Percentiles rank a stretch among this genome's conserved stretches.
phyloP scores from a whole-genome alignment of 2,888 invertebrate species.

The Dexiosoma caninum region DNA sequence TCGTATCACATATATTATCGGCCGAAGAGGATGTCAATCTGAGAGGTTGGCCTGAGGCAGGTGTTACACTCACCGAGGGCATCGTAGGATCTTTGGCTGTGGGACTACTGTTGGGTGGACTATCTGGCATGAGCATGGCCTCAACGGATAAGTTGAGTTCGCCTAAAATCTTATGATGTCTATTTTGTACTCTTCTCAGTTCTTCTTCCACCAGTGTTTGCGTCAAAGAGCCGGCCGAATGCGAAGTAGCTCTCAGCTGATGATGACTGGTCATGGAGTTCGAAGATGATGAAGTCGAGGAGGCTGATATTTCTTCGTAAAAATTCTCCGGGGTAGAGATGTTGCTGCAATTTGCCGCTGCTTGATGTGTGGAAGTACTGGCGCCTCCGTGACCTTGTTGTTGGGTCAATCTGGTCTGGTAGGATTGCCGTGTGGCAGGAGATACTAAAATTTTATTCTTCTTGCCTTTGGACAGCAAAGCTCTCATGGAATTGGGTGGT shows the following conservation, averaged over 20 bases:
- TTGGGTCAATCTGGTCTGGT: conserved; percentile 61
- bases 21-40: conserved; percentile 70
- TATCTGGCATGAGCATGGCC: conserved; percentile 93
- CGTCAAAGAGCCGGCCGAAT: conserved; percentile 83
- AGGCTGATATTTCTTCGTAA: conserved; percentile 74
- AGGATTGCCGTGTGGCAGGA: conserved; percentile 78
- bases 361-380: not conserved
- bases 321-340: conserved; percentile 69
- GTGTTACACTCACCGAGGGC: conserved; percentile 72
- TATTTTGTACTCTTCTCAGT: conserved; percentile 88
- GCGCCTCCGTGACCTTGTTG: conserved; percentile 40
- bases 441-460: conserved; percentile 75
- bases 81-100: conserved; percentile 67
- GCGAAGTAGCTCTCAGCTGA: conserved; percentile 72
- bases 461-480: conserved; percentile 76
- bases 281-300: conserved; percentile 64
- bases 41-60: conserved; percentile 71
- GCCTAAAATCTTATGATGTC: conserved; percentile 89
- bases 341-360: conserved; percentile 49
- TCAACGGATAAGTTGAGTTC: conserved; percentile 92
- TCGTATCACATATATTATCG: conserved; percentile 83
- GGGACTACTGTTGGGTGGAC: conserved; percentile 78
- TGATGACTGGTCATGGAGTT: conserved; percentile 62
- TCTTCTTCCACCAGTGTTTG: conserved; percentile 89
- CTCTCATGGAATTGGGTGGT: conserved; percentile 76